Evolutionary conservation across 2,113 vertebrate genomes (phyloP).

Genomic region (Sciurus niger): DNA sequence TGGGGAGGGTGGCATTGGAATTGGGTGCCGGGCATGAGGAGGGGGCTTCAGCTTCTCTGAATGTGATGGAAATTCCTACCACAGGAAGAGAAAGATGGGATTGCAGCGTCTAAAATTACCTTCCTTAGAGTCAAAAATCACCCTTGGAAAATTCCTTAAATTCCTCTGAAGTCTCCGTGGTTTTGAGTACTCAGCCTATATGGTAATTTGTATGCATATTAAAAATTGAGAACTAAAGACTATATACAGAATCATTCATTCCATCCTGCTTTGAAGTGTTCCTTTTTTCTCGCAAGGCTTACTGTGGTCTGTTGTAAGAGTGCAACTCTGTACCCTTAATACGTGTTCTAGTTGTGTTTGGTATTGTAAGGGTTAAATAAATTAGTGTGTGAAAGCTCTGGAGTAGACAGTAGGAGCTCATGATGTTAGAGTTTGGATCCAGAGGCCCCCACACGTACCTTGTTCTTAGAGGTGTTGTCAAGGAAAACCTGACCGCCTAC

Average conservation of each 20-base stretch:
- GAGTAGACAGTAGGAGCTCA: neutral
- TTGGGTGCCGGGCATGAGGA: neutral
- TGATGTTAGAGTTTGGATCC: neutral
- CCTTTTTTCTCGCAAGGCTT: neutral
- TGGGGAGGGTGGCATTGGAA: neutral
- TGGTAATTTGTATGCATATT: neutral
- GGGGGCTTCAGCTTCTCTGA: neutral
- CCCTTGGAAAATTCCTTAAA: neutral
- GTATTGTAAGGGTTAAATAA: neutral
- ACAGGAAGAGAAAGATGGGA: neutral
- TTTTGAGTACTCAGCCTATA: neutral
- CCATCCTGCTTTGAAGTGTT: neutral
- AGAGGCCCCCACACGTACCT: neutral
- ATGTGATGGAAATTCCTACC: neutral
- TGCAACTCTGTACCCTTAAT: neutral
- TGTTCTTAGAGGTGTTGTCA: slow-evolving; percentile 1
- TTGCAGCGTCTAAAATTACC: neutral
- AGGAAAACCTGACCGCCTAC: slow-evolving; percentile 1
- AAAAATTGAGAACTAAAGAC: neutral
- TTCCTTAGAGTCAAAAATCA: neutral
- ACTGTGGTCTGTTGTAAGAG: neutral
- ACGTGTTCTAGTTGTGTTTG: neutral
- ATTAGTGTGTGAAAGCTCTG: neutral
- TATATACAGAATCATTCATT: neutral
- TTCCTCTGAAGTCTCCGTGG: neutral